Conservation (phyloP, 2,888 invertebrate genomes). For the Tachina fera region DNA sequence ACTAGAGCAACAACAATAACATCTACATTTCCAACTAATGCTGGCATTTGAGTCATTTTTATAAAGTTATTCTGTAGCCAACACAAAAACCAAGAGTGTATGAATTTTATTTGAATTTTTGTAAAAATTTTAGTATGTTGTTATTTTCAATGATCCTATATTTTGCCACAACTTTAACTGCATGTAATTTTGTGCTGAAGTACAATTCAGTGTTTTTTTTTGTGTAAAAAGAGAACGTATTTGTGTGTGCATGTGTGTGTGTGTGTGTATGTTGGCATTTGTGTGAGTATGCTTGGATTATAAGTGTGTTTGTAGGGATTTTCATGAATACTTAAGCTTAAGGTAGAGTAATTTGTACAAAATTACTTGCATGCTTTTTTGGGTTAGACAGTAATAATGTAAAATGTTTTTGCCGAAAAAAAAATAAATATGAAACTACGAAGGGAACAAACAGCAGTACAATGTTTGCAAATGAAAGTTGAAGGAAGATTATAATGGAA, state of each 20-base stretch:
- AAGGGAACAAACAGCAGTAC: not conserved
- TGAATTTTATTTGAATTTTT: constrained; percentile 49
- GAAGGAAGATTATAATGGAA: not conserved
- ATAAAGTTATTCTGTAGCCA: not conserved
- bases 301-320: constrained; percentile 42
- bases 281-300: not conserved
- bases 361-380: constrained; percentile 61
- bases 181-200: constrained; percentile 60
- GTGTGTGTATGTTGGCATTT: constrained; percentile 35
- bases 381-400: constrained; percentile 32
- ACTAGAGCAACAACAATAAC: not conserved
- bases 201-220: constrained; percentile 28
- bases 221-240: too few species aligned
- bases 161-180: constrained; percentile 53
- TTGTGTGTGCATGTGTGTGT: not conserved
- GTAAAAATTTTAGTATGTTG: constrained; percentile 33
- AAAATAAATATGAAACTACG: constrained; percentile 14
- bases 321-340: constrained; percentile 56
- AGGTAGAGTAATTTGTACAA: constrained; percentile 62
- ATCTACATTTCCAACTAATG: not conserved
- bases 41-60: constrained; percentile 6
- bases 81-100: not conserved
- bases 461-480: constrained; percentile 10
- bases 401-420: constrained; percentile 2
- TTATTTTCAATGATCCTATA: constrained; percentile 62